Percentiles rank a stretch among this genome's conserved stretches.
These are phyloP conservation scores for Pelosia muscerda DNA, from an alignment of 2,888 invertebrate species.

Conservation along the genomic window DNA sequence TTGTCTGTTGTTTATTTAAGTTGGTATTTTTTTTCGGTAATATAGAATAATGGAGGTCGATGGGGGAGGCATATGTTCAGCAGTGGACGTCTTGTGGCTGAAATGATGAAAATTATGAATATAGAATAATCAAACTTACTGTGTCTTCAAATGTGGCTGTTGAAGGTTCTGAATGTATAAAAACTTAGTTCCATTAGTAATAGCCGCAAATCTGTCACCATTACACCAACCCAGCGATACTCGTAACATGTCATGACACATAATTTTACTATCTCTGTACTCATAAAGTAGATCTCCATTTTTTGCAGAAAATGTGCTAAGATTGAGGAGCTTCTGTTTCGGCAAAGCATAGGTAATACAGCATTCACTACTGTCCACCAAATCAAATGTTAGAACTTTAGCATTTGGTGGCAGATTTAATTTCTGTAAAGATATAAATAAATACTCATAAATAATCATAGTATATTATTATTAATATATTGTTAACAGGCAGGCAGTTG, in stretches of 20 bases:
- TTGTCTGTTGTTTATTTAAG: too few species aligned
- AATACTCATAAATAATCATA: too few species aligned
- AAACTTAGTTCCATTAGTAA: slow-evolving; percentile 72
- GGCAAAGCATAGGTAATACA: slow-evolving; percentile 61
- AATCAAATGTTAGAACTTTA: slow-evolving; percentile 72
- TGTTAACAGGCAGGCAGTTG: too few species aligned
- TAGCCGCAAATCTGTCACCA: slow-evolving; percentile 74
- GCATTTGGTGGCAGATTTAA: slow-evolving; percentile 60
- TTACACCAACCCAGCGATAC: slow-evolving; percentile 76
- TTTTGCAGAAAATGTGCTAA: slow-evolving; percentile 67
- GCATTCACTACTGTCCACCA: slow-evolving; percentile 73
- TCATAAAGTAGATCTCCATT: slow-evolving; percentile 65
- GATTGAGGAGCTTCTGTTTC: slow-evolving; percentile 43
- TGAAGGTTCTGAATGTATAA: slow-evolving; percentile 74
- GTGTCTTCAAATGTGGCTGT: slow-evolving; percentile 64
- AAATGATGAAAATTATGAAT: too few species aligned
- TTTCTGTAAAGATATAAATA: slow-evolving; percentile 62
- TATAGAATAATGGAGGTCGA: too few species aligned
- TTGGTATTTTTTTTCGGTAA: too few species aligned
- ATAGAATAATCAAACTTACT: slow-evolving; percentile 59
- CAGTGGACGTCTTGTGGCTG: too few species aligned
- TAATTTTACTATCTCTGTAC: slow-evolving; percentile 48
- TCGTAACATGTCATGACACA: slow-evolving; percentile 54
- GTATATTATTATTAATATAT: too few species aligned
- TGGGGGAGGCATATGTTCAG: too few species aligned